Percentiles rank a stretch among this genome's conserved stretches.
Evolutionary conservation across 1,140 invertebrate species (phyloP).

Genomic region (Archivesica marissinica): DNA sequence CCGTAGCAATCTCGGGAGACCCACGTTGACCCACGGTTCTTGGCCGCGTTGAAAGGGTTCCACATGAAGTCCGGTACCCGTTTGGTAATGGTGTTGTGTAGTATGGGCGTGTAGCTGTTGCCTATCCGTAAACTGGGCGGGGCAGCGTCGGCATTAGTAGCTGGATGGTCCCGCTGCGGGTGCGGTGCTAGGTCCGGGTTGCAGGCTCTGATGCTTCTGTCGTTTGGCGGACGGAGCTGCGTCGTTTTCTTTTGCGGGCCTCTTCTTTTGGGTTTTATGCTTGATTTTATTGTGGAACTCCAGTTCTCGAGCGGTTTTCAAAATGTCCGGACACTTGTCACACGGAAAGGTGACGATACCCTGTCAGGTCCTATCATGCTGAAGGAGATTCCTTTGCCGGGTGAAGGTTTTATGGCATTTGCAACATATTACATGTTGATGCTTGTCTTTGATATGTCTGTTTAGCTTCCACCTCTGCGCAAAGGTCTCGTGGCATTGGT

Average conservation of each 20-base stretch:
- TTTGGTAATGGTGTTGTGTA: constrained; percentile 8
- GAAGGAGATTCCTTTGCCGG: not conserved
- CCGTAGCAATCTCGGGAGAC: not conserved
- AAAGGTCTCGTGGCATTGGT: no score
- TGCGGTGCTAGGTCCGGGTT: not conserved
- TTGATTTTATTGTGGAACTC: constrained; percentile 12
- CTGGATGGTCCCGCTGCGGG: not conserved
- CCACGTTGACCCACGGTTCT: constrained; percentile 18
- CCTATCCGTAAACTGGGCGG: not conserved
- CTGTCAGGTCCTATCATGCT: not conserved
- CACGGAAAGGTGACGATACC: constrained; percentile 9
- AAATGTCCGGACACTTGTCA: constrained; percentile 16
- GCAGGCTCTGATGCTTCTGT: no score
- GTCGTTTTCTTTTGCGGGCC: not conserved
- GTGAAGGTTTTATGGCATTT: not conserved
- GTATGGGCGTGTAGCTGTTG: constrained; percentile 3
- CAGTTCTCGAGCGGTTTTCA: not conserved
- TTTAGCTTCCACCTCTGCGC: no score
- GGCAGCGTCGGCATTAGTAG: constrained; percentile 1
- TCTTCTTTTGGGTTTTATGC: constrained; percentile 8
- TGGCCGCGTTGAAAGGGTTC: constrained; percentile 16
- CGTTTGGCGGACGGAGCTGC: no score
- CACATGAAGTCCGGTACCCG: not conserved
- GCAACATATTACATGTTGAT: no score
- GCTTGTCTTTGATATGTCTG: no score